Percentiles rank a stretch among this genome's conserved stretches.
Conservation (phyloP, 2,113 vertebrate species). For the Salvelinus alpinus region DNA sequence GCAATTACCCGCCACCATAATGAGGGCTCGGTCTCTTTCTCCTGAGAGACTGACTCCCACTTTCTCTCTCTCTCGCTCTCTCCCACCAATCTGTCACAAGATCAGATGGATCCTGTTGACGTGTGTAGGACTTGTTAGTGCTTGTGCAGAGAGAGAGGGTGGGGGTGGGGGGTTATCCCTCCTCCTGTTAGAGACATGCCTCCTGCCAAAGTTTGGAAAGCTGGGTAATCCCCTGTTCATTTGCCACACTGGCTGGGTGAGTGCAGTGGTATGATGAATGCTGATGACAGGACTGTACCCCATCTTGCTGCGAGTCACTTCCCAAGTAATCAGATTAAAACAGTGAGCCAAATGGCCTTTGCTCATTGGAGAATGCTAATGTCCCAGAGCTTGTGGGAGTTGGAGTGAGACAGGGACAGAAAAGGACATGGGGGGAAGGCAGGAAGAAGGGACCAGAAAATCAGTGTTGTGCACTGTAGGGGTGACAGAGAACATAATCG, state of each 20-base stretch:
- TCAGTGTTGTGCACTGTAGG: constrained; percentile 39
- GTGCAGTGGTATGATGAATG: constrained; percentile 67
- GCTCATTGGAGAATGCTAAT: constrained; percentile 73
- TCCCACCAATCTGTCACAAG: constrained; percentile 51
- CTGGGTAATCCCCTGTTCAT: constrained; percentile 62
- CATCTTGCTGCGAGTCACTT: constrained; percentile 58
- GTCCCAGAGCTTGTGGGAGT: constrained; percentile 63
- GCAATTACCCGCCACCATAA: constrained; percentile 16
- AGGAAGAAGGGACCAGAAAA: not conserved
- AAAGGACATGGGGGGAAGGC: not conserved
- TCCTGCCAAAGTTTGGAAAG: constrained; percentile 60
- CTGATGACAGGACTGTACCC: constrained; percentile 70
- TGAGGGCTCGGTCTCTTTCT: not conserved
- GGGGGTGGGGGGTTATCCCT: constrained; percentile 32
- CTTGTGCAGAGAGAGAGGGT: constrained; percentile 58
- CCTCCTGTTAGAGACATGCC: constrained; percentile 41
- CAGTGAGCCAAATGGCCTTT: constrained; percentile 69
- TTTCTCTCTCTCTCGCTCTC: constrained; percentile 29
- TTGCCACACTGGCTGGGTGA: constrained; percentile 59
- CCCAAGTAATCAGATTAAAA: constrained; percentile 66
- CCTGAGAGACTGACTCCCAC: constrained; percentile 25
- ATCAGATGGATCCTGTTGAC: constrained; percentile 64
- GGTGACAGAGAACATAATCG: constrained; percentile 63
- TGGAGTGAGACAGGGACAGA: constrained; percentile 58
- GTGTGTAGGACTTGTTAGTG: constrained; percentile 59